Evolutionary conservation across 2,888 invertebrate genomes (phyloP).

Genomic region (Epirrita christyi): DNA sequence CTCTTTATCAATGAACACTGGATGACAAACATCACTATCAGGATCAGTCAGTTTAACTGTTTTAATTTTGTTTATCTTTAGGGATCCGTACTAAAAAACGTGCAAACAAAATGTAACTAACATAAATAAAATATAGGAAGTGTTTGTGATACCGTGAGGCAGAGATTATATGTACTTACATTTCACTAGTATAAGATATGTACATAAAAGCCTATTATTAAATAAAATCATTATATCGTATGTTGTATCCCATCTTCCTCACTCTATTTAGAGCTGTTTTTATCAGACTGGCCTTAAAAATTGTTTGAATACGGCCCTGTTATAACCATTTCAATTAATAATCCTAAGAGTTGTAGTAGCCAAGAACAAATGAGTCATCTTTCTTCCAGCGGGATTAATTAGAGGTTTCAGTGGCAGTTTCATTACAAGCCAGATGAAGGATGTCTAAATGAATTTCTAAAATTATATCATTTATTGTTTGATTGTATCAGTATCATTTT

Average conservation of each 20-base stretch:
- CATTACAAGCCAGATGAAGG: constrained; percentile 20
- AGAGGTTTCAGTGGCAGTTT: constrained; percentile 23
- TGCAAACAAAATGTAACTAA: too few relatives aligned
- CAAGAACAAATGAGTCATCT: constrained; percentile 25
- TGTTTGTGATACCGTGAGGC: too few relatives aligned
- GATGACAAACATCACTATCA: neutral
- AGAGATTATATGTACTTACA: too few relatives aligned
- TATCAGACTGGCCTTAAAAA: neutral
- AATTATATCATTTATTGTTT: neutral
- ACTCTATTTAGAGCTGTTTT: neutral
- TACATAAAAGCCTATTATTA: too few relatives aligned
- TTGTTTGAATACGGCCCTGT: constrained; percentile 24
- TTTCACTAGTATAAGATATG: too few relatives aligned
- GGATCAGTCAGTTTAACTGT: too few relatives aligned
- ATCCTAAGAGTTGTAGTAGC: constrained; percentile 14
- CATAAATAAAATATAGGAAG: too few relatives aligned
- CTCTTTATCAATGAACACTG: constrained; percentile 14
- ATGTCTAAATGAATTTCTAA: constrained; percentile 7
- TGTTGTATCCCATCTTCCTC: too few relatives aligned
- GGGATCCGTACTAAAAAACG: too few relatives aligned
- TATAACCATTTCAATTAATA: constrained; percentile 24
- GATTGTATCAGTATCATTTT: neutral
- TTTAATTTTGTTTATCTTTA: too few relatives aligned
- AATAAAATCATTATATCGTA: too few relatives aligned
- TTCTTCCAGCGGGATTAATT: constrained; percentile 30